Evolutionary conservation across 2,113 vertebrate genomes (phyloP), one percentile per base, ranked within the genome.

Genomic region (Mus pahari): DNA sequence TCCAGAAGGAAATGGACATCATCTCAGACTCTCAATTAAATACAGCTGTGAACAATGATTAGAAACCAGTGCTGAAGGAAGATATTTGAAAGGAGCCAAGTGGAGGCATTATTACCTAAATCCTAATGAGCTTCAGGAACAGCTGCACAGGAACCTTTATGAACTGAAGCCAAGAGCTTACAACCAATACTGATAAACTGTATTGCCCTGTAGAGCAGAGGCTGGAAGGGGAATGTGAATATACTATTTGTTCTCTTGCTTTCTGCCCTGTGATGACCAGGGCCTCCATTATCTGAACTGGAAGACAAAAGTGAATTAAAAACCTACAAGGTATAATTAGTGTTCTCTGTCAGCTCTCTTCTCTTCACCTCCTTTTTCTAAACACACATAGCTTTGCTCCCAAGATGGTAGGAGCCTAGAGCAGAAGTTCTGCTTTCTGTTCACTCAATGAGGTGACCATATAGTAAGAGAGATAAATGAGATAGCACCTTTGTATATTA

Each of bases 341-440:
- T 10, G 5, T 45, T 14, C 9, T 3, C 16, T 36, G 7, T 33
- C 24, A 74, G 5, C 13, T 39, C 53, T 33, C 10, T 6, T 20
- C 39, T 45, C 45, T 74, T 73, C n/a, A 7, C 3, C 24, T 20
- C 6, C 13, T 28, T 24, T n/a, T 55, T n/a, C 36, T 68, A 83
- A 26, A 11, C 4, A 26, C 1, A 4, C 0, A 24, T 0, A 2
- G 0, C 36, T 31, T 82, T 0, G 0, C 45, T 14, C 39, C 36
- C 20, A 89, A 86, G 36, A 55, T 55, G 42, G 19, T 1, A 0
- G 17, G 12, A 48, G 1, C 28, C 19, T 19, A 24, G 39, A 88
- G 19, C 7, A 39, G 39, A 36, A 58, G 20, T 71, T 14, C 3
- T 7, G n/a, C 5, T 33, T 81, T 39, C 14, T 0, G 2, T 2